Base-by-base conservation (phyloP, 2,113 vertebrate species). In the Hepsetus odoe region DNA sequence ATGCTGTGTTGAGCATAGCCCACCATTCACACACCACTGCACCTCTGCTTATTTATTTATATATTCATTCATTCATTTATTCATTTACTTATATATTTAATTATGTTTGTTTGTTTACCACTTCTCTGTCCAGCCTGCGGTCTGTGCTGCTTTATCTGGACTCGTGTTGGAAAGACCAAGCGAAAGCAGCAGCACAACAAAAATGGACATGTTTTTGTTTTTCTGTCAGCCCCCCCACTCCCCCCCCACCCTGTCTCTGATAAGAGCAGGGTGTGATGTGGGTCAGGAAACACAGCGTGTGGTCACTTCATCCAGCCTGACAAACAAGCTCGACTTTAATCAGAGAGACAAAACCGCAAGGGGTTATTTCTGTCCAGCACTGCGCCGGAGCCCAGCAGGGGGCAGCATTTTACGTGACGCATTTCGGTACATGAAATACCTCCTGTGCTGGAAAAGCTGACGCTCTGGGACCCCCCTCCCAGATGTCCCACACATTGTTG, bases 21-120 rank as follows among this genome's bases (percentile, higher is more conserved):
- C 20, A 14, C n/a, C n/a, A n/a, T n/a, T 65, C 35, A 58, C 58
- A 72, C 46, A 35, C 4, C 32, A 11, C 44, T 76, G 73, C 66
- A 1, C 58, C n/a, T n/a, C n/a, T n/a, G n/a, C 42, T 55, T 55
- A 20, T 56, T 56, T 38, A 56, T 72, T 56, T 40, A 14, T 51
- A 22, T 74, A 26, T 74, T 46, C 20, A 55, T 72, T 58, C 42
- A 59, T 72, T 58, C 32, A 16, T 53, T 51, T 75, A 30, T 75
- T 49, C 72, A 18, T 33, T 8, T 66, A 35, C 32, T 22, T 12
- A 38, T 71, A 67, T 11, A 38, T 70, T 49, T 74, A n/a, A n/a
- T n/a, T n/a, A n/a, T n/a, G n/a, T n/a, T n/a, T n/a, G n/a, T n/a
- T n/a, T n/a, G n/a, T n/a, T n/a, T n/a, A n/a, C n/a, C n/a, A n/a